Evolutionary conservation across 2,113 vertebrate species (phyloP).

Genomic region (Narcine bancroftii): DNA sequence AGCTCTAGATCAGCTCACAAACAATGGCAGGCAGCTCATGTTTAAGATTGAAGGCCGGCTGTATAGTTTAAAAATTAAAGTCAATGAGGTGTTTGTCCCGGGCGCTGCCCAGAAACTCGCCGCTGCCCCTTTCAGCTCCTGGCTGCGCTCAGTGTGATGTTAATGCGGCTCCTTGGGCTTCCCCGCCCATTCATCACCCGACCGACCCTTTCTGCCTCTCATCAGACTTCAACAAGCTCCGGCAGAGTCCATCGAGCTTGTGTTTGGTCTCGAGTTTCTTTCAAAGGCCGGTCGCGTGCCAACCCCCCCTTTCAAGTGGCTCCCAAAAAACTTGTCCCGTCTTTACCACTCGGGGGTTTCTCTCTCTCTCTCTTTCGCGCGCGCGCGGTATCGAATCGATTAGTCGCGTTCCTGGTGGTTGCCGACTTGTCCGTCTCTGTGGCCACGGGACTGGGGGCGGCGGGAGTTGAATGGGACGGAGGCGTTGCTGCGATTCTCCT

Average conservation of each 20-base stretch:
- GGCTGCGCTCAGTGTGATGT: slow-evolving; percentile 22
- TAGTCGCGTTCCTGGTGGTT: background rate
- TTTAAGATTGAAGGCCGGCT: background rate
- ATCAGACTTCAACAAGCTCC: slow-evolving; percentile 35
- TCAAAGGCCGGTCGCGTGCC: slow-evolving; percentile 30
- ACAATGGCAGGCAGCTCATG: background rate
- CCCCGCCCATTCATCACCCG: slow-evolving; percentile 13
- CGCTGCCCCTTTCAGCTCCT: background rate
- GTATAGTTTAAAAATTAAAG: background rate
- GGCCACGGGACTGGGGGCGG: background rate
- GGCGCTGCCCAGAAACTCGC: background rate
- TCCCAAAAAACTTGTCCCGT: background rate
- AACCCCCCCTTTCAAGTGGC: no score
- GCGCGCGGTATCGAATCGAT: no score
- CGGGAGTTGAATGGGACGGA: background rate
- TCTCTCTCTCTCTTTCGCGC: no score
- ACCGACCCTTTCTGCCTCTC: slow-evolving; percentile 6
- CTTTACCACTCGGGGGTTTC: background rate
- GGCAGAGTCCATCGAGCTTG: slow-evolving; percentile 15
- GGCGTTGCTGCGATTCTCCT: slow-evolving; percentile 17
- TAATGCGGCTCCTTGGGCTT: slow-evolving; percentile 28
- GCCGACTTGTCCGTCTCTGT: background rate
- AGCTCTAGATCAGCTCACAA: background rate
- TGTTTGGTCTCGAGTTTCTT: slow-evolving; percentile 14
- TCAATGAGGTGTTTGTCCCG: slow-evolving; percentile 1